phyloP scores from a whole-genome alignment of 2,113 vertebrate species.

The Rhea americana region DNA sequence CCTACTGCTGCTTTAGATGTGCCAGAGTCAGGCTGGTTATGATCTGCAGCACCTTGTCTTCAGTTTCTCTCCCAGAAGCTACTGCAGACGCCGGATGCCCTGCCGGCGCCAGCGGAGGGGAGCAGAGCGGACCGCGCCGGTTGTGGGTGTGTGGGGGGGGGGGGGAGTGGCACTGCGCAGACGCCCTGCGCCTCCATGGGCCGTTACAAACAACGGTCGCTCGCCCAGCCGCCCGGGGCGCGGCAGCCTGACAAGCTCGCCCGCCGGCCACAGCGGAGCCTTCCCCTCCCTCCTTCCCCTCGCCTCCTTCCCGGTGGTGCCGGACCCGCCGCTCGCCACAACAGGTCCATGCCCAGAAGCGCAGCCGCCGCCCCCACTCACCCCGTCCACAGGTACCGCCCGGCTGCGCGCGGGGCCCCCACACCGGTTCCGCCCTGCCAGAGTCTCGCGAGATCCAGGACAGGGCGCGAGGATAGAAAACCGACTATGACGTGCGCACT shows the following conservation, averaged over 20 bases:
- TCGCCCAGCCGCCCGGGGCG: neutral
- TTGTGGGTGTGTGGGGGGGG: too few species aligned
- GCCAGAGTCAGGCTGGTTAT: neutral
- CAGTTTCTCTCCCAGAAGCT: neutral
- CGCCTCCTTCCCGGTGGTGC: too few species aligned
- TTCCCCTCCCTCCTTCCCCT: neutral
- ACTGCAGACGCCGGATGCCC: neutral
- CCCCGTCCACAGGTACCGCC: neutral
- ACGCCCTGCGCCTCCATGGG: neutral
- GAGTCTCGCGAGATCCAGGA: neutral
- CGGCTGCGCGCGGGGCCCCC: neutral
- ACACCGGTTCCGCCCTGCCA: neutral
- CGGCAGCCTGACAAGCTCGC: too few species aligned
- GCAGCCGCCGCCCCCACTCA: neutral
- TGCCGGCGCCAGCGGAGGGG: too few species aligned
- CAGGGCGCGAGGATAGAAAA: too few species aligned
- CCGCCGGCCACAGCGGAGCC: neutral
- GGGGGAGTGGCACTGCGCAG: neutral
- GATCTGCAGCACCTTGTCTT: neutral
- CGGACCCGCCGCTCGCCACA: neutral
- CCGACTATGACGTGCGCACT: neutral
- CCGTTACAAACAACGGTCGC: neutral
- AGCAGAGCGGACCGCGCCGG: too few species aligned
- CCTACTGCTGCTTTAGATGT: neutral
- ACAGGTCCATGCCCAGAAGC: accelerated